Base-by-base conservation (phyloP, 1,140 invertebrate genomes). In the Steinernema feltiae region DNA sequence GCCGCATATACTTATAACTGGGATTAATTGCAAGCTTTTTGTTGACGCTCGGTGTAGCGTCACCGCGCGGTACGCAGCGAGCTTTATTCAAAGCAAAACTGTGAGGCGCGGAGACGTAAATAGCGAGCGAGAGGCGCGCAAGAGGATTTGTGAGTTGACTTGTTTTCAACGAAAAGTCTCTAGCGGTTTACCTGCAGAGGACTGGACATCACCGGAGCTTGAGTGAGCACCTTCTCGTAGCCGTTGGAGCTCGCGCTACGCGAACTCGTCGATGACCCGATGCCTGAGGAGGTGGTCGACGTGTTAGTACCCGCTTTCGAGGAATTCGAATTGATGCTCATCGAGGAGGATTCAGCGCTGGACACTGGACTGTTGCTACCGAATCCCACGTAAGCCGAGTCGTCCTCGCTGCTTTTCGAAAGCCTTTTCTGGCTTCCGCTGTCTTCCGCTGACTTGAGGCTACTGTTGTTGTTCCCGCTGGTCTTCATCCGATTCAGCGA, bases 391-490 rank as follows among this genome's bases (percentile, higher is more conserved):
- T 76, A 77, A 48, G 32, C 78, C 29, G 75, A 77, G 29, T 76
- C 74, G 71, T 76, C 74, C 41, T 79, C 78, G 71, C 78, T 79
- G 32, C 75, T 79, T 41, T 79, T 79, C 27, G 78, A 79, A 3
- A 71, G 70, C 70, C 78, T 77, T 31, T 30, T 76, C 46, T 75
- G 53, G 17, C 18, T n/a, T n/a, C n/a, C 35, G 30, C 15, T 7
- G 17, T 72, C 21, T 72, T 73, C 72, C 30, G 15, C 15, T 74
- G 21, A 15, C 21, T 30, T 73, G 3, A n/a, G 53, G n/a, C 12
- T 73, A 63, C 53, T 63, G 53, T 63, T 63, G 53, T 63, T 63
- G 24, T 63, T 63, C 24, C 53, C 53, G 24, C 53, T 63, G 53
- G 53, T 63, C 53, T 63, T 63, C 53, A 63, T 63, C 24, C 24